Evolutionary conservation across 2,113 vertebrate genomes (phyloP).

Genomic region (Muscicapa adusta): DNA sequence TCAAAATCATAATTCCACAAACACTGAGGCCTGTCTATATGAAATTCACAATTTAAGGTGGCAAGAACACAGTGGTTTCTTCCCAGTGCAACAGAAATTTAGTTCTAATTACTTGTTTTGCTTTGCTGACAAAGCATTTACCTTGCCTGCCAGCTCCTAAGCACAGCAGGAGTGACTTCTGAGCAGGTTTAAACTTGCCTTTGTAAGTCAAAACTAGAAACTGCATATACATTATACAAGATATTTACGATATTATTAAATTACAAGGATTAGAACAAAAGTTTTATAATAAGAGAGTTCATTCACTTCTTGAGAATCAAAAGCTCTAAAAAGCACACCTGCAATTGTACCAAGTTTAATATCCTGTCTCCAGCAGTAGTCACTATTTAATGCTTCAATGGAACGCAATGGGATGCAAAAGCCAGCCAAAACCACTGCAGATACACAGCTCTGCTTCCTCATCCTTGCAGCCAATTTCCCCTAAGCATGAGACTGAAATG

Average conservation of each 20-base stretch:
- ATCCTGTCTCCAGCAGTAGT: constrained; percentile 2
- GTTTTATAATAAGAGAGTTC: background rate
- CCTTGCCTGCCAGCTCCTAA: background rate
- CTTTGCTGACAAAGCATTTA: constrained; percentile 9
- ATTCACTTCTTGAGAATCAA: background rate
- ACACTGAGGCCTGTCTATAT: background rate
- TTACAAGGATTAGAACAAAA: background rate
- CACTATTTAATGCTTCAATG: background rate
- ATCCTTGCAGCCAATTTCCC: constrained; percentile 22
- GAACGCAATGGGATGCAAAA: constrained; percentile 29
- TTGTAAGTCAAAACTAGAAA: background rate
- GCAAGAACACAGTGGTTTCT: background rate
- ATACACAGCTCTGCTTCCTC: background rate
- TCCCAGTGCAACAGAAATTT: background rate
- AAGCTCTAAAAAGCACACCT: background rate
- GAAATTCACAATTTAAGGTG: background rate
- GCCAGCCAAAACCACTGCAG: background rate
- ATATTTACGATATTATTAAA: background rate
- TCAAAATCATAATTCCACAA: background rate
- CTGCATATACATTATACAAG: background rate
- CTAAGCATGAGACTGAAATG: constrained; percentile 6
- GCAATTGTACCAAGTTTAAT: background rate
- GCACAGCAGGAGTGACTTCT: background rate
- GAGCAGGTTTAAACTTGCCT: background rate
- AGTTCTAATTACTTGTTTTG: background rate